These are phyloP conservation scores for Dromaius novaehollandiae DNA, from an alignment of 2,113 vertebrate species.

Conservation along the genomic window DNA sequence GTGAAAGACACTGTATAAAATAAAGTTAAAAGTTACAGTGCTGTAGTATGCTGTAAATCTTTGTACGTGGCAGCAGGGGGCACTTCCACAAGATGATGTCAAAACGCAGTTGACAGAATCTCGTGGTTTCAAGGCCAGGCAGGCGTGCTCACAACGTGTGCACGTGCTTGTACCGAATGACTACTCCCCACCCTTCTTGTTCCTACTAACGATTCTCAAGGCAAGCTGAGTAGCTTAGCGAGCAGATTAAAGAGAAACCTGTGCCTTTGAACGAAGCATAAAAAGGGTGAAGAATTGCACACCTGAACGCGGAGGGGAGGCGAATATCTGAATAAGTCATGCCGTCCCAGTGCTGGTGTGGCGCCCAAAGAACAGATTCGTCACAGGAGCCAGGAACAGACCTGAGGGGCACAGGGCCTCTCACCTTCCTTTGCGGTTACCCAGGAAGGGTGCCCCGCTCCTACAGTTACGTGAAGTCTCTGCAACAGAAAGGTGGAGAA, in stretches of 20 bases:
- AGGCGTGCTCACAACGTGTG: neutral
- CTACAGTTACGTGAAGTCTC: neutral
- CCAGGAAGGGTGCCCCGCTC: neutral
- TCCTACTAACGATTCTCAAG: neutral
- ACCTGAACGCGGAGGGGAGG: neutral
- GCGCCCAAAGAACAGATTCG: neutral
- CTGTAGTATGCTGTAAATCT: conserved; percentile 23
- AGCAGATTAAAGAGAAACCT: neutral
- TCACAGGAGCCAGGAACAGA: neutral
- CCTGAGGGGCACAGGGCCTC: neutral
- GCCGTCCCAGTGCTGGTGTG: neutral
- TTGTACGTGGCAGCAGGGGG: conserved; percentile 46
- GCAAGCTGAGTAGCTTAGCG: neutral
- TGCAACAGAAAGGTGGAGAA: neutral
- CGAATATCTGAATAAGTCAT: neutral
- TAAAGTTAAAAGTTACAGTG: neutral
- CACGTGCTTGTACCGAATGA: neutral
- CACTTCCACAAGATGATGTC: conserved; percentile 19
- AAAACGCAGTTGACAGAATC: neutral
- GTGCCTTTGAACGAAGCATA: neutral
- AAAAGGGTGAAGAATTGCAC: neutral
- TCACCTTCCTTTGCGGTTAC: neutral
- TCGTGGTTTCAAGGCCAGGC: neutral
- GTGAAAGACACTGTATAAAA: conserved; percentile 1
- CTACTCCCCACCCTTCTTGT: neutral